Evolutionary conservation across 2,113 vertebrate genomes (phyloP).

Genomic region (Rhipidura dahli): DNA sequence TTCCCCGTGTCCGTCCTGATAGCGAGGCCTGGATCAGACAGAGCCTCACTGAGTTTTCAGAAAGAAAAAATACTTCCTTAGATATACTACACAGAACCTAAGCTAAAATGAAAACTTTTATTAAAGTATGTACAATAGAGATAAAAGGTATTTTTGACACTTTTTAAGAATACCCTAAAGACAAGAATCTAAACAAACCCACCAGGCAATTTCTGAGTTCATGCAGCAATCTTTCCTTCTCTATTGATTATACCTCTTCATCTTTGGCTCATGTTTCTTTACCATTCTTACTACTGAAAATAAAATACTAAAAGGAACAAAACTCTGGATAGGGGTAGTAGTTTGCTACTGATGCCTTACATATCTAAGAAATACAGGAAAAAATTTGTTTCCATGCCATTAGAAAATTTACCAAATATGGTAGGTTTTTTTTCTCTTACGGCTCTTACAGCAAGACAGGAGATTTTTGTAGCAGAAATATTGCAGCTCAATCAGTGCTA

Average conservation of each 20-base stretch:
- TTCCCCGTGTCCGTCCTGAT: no score
- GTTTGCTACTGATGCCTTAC: background rate
- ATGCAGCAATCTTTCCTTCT: background rate
- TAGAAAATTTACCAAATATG: background rate
- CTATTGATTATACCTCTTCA: background rate
- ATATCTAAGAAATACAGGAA: background rate
- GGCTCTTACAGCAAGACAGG: background rate
- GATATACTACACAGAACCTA: background rate
- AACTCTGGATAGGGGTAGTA: accelerated
- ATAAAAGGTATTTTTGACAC: background rate
- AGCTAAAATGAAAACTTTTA: background rate
- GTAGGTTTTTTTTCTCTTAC: background rate
- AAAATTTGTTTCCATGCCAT: background rate
- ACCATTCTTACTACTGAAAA: background rate
- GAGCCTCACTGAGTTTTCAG: background rate
- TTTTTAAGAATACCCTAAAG: background rate
- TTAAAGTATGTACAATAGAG: background rate
- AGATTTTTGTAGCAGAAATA: background rate
- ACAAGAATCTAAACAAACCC: background rate
- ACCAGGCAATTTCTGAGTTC: background rate
- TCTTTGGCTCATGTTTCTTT: background rate
- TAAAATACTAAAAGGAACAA: background rate
- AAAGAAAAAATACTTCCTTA: background rate
- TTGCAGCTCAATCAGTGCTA: background rate
- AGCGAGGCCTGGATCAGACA: no score